Evolutionary conservation across 1,140 invertebrate species (phyloP), one percentile per base, ranked within the genome.

Genomic region (Drosophila navojoa): DNA sequence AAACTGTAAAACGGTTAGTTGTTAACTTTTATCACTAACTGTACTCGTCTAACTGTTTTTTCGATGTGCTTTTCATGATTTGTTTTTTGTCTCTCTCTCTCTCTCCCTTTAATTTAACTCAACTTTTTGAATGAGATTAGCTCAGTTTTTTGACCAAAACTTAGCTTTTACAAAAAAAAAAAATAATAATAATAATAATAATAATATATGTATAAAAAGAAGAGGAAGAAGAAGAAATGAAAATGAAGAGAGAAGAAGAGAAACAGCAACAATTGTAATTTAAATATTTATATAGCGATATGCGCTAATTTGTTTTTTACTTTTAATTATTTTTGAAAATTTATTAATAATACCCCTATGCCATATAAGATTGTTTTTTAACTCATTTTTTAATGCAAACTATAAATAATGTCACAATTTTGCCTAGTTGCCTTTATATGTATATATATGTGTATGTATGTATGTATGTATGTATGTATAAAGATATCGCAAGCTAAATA

Each of bases 31-130:
- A 76, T 58, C 54, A 73, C 62, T 73, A 77, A 80, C 66, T 80
- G 63, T 64, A 59, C 54, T 63, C 38, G 19, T 11, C 49, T 73
- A 70, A 70, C 75, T 81, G 70, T 72, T 79, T 84, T 84, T 82
- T 81, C 76, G 80, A 82, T 76, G 76, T 71, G 79, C 79, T 81
- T 82, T 79, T 82, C 64, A 44, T 47, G 57, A 35, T 58, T 63
- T 68, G 49, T 77, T 66, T 76, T 27, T 53, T 70, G 63, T 62
- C 38, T 52, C 16, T 77, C 5, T 25, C 5, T 25, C 42, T 16
- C 42, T 16, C 35, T n/a, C 13, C 11, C n/a, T 4, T 16, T 32
- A 7, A 35, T 16, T 32, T 32, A 19, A 3, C 10, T 4, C 5
- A 47, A 59, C 25, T 59, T 61, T 82, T 78, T 57, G 42, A 38